These are phyloP conservation scores for Boulengerochromis microlepis DNA, from an alignment of 2,113 vertebrate genomes.

Conservation along the genomic window DNA sequence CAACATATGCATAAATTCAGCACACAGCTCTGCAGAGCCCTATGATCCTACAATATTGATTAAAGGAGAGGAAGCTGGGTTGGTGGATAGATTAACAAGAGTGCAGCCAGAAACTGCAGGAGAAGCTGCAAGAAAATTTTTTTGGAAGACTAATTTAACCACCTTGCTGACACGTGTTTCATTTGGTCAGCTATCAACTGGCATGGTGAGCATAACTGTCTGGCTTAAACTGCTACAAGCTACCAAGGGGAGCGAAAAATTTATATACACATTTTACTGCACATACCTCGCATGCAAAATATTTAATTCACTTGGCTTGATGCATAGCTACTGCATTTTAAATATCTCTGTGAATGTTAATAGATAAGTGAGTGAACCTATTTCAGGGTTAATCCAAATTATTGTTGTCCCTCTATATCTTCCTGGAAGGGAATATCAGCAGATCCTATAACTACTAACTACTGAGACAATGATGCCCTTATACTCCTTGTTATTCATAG, in stretches of 20 bases:
- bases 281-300: background rate
- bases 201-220: background rate
- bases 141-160: background rate
- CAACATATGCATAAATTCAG: background rate
- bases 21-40: background rate
- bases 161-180: background rate
- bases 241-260: background rate
- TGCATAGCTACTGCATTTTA: background rate
- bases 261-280: background rate
- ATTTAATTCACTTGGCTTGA: background rate
- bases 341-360: background rate
- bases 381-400: background rate
- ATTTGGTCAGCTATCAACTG: background rate
- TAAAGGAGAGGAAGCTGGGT: background rate
- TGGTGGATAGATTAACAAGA: background rate
- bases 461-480: background rate
- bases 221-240: background rate
- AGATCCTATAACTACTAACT: background rate
- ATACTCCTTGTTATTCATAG: background rate
- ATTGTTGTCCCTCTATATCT: background rate
- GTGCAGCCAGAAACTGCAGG: background rate
- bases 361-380: background rate
- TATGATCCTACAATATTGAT: background rate
- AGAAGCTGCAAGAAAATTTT: background rate
- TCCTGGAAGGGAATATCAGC: background rate